These are phyloP conservation scores for Aleadryas rufinucha DNA, from an alignment of 2,113 vertebrate genomes.

Conservation along the genomic window DNA sequence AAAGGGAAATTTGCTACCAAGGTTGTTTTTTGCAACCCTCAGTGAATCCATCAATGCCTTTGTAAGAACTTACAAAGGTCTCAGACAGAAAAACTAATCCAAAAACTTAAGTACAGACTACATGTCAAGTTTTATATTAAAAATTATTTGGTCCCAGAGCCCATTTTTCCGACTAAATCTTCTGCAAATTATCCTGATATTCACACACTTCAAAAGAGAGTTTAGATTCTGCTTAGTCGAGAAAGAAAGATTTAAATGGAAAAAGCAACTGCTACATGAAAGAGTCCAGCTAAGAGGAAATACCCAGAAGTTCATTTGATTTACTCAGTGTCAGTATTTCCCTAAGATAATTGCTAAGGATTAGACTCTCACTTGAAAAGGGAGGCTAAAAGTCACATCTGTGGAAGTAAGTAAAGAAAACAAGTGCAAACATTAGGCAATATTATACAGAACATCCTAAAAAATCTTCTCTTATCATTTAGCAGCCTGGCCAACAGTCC, in stretches of 20 bases:
- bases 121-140: background rate
- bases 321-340: background rate
- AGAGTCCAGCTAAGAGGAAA: background rate
- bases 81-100: background rate
- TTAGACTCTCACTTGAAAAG: background rate
- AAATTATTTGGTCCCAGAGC: background rate
- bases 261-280: background rate
- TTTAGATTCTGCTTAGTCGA: background rate
- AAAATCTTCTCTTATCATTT: background rate
- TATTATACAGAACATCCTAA: background rate
- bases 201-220: background rate
- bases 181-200: background rate
- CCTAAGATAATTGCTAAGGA: background rate
- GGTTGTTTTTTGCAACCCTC: background rate
- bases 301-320: background rate
- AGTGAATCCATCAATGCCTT: background rate
- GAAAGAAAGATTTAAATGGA: background rate
- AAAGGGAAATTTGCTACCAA: background rate
- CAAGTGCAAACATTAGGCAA: background rate
- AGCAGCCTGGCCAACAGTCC: background rate
- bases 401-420: background rate
- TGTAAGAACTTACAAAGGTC: background rate
- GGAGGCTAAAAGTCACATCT: background rate
- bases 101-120: background rate
- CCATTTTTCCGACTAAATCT: background rate